Evolutionary conservation across 2,113 vertebrate species (phyloP).

Genomic region (Hyla sarda): DNA sequence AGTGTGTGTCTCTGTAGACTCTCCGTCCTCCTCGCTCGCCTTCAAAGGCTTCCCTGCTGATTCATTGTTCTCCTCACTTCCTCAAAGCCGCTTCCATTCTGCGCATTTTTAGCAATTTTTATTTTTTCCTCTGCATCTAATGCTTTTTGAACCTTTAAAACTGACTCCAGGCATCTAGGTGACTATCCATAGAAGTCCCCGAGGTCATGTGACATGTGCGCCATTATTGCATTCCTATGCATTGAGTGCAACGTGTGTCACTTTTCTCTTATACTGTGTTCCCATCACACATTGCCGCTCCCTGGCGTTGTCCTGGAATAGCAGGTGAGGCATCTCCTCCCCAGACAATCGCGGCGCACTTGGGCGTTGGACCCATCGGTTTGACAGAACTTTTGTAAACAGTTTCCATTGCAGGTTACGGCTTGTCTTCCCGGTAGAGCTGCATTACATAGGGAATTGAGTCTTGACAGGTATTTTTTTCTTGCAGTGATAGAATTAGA

Average conservation of each 20-base stretch:
- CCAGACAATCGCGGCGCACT: neutral
- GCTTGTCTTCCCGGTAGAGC: slow-evolving; percentile 19
- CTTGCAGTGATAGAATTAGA: neutral
- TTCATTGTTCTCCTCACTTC: slow-evolving; percentile 17
- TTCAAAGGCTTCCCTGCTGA: slow-evolving; percentile 12
- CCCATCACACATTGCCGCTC: slow-evolving; percentile 16
- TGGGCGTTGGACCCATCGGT: slow-evolving; percentile 19
- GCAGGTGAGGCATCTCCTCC: slow-evolving; percentile 20
- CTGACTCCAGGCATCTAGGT: neutral
- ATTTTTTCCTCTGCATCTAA: neutral
- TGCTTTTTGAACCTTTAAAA: neutral
- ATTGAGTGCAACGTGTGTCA: neutral
- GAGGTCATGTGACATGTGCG: no score
- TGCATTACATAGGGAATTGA: slow-evolving; percentile 7
- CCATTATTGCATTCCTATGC: neutral
- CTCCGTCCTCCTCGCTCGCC: neutral
- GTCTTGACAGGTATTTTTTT: neutral
- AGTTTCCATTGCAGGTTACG: slow-evolving; percentile 1
- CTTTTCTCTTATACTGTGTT: neutral
- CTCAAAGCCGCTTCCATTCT: slow-evolving; percentile 3
- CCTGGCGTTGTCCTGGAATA: slow-evolving; percentile 38
- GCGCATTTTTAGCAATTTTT: neutral
- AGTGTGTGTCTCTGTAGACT: neutral
- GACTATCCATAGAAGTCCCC: neutral
- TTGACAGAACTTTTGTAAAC: slow-evolving; percentile 50